A percentile compares a stretch with the other conserved stretches of the same genome.
Evolutionary conservation across 2,888 invertebrate species (phyloP).

Genomic region (Lycophotia porphyrea): DNA sequence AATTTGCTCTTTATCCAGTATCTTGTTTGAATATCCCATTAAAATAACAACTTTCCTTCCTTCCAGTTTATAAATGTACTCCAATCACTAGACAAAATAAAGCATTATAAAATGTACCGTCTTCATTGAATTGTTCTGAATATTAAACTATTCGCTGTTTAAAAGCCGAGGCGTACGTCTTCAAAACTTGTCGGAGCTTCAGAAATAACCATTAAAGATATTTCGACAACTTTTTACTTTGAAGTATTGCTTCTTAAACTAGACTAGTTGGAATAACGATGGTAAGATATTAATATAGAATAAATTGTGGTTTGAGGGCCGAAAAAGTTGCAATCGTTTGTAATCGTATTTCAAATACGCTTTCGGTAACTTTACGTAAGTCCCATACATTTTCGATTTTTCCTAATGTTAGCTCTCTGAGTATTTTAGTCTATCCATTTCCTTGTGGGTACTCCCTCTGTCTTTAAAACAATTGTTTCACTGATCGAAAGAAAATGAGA

Average conservation of each 20-base stretch:
- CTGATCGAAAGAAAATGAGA: conserved; percentile 47
- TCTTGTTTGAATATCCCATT: conserved; percentile 22
- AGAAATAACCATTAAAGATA: conserved; percentile 37
- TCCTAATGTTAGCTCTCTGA: neutral
- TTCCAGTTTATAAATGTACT: conserved; percentile 22
- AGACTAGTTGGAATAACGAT: conserved; percentile 1
- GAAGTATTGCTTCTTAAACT: conserved; percentile 21
- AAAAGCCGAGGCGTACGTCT: conserved; percentile 36
- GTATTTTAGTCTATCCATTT: neutral
- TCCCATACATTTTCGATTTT: neutral
- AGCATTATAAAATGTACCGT: conserved; percentile 23
- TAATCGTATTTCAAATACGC: neutral
- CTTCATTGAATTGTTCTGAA: conserved; percentile 38
- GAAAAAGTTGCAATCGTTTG: neutral
- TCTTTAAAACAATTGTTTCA: conserved; percentile 26
- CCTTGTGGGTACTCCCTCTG: neutral
- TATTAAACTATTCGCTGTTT: conserved; percentile 47
- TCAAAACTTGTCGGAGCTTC: conserved; percentile 33
- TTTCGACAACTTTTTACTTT: conserved; percentile 35
- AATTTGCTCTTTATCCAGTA: conserved; percentile 1
- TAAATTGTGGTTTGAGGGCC: neutral
- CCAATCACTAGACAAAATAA: conserved; percentile 29
- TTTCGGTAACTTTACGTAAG: neutral
- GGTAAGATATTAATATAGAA: neutral
- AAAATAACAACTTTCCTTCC: conserved; percentile 21